Percentiles rank a stretch among this genome's conserved stretches.
These are phyloP conservation scores for Bubo scandiacus DNA, from an alignment of 2,113 vertebrate species.

Conservation along the genomic window DNA sequence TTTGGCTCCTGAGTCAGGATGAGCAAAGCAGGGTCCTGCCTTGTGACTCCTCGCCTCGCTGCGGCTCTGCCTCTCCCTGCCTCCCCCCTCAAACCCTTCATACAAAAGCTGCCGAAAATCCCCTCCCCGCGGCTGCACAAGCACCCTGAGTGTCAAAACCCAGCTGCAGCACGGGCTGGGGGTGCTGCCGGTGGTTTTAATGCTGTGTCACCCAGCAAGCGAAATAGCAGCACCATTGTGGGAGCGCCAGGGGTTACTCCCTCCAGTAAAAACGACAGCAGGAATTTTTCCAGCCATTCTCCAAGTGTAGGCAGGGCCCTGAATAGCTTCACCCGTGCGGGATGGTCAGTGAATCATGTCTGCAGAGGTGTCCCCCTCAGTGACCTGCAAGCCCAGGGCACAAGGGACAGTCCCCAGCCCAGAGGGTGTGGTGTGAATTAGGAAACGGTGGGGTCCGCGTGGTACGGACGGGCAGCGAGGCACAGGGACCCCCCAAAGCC, in stretches of 20 bases:
- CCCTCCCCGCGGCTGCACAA: background rate
- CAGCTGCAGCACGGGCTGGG: background rate
- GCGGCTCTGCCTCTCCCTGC: background rate
- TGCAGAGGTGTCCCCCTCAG: background rate
- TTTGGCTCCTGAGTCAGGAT: background rate
- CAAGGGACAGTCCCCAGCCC: accelerated
- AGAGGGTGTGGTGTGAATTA: background rate
- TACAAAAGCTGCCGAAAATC: background rate
- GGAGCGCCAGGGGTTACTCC: background rate
- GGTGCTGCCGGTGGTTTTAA: background rate
- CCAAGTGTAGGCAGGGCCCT: background rate
- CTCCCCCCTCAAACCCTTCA: background rate
- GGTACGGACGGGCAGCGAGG: background rate
- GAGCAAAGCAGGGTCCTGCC: background rate
- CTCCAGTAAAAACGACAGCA: accelerated
- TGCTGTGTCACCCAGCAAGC: background rate
- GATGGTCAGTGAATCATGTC: background rate
- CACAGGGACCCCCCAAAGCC: background rate
- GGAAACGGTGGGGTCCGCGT: accelerated
- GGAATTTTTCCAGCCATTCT: background rate
- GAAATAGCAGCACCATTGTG: background rate
- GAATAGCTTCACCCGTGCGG: background rate
- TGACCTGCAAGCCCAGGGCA: background rate
- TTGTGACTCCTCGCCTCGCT: background rate
- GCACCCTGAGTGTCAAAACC: background rate